Evolutionary conservation across 2,888 invertebrate genomes (phyloP).

Genomic region (Spilosoma lubricipeda): DNA sequence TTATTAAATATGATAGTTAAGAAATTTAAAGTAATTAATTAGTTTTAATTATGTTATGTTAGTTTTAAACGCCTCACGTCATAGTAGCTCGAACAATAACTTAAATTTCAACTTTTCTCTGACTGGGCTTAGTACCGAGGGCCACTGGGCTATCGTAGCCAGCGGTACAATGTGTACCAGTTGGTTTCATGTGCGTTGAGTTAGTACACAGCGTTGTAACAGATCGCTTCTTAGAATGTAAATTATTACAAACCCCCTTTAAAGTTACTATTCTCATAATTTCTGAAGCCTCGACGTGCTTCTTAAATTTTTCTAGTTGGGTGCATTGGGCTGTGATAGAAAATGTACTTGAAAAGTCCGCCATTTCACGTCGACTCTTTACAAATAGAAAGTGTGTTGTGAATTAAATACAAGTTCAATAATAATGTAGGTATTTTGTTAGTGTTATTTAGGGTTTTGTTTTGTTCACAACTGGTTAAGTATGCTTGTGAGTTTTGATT

Average conservation of each 20-base stretch:
- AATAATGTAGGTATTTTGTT: constrained; percentile 67
- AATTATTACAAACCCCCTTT: constrained; percentile 37
- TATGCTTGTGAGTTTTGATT: constrained; percentile 82
- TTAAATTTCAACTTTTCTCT: constrained; percentile 32
- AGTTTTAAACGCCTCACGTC: constrained; percentile 33
- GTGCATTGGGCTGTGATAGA: constrained; percentile 58
- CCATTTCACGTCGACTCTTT: constrained; percentile 46
- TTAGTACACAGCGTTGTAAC: constrained; percentile 33
- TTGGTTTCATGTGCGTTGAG: constrained; percentile 4
- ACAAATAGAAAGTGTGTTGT: constrained; percentile 40
- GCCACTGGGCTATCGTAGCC: constrained; percentile 17
- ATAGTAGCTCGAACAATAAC: constrained; percentile 24
- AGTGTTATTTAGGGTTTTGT: constrained; percentile 74
- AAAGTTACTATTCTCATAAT: constrained; percentile 38
- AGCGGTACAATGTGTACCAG: constrained; percentile 5
- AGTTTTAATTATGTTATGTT: constrained; percentile 31
- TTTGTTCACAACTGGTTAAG: constrained; percentile 76
- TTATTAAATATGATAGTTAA: constrained; percentile 32
- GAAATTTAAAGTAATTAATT: constrained; percentile 39
- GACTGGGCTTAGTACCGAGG: constrained; percentile 22
- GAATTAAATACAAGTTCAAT: constrained; percentile 53
- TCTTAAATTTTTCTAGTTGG: constrained; percentile 41
- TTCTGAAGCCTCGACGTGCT: constrained; percentile 38
- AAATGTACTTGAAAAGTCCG: constrained; percentile 53
- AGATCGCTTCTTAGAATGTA: constrained; percentile 31